Percentiles rank a stretch among this genome's conserved stretches.
These are phyloP conservation scores for Oryzias melastigma DNA, from an alignment of 2,113 vertebrate genomes.

Conservation along the genomic window DNA sequence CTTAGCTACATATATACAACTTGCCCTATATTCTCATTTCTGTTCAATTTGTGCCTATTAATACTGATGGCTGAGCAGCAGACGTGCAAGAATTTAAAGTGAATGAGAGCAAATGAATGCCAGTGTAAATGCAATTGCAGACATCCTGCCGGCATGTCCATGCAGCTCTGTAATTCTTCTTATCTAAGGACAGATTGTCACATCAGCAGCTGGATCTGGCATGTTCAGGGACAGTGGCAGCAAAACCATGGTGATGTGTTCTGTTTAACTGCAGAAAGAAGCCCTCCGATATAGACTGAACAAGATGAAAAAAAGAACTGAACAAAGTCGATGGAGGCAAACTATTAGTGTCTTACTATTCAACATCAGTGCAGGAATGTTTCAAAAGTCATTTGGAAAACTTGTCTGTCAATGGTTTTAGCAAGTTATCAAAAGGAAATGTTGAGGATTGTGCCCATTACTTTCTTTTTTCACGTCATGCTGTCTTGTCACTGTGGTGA, in stretches of 20 bases:
- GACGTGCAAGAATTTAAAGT: slow-evolving; percentile 38
- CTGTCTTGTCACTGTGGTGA: too few species aligned
- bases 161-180: slow-evolving; percentile 3
- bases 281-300: slow-evolving; percentile 28
- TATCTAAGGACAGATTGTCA: slow-evolving; percentile 24
- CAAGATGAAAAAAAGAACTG: slow-evolving; percentile 30
- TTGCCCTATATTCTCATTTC: slow-evolving; percentile 41
- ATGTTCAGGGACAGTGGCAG: slow-evolving; percentile 35
- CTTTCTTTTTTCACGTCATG: too few species aligned
- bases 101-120: slow-evolving; percentile 43
- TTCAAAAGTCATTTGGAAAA: too few species aligned
- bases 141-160: slow-evolving; percentile 5
- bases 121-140: slow-evolving; percentile 43
- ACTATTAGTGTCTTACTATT: too few species aligned
- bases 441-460: too few species aligned
- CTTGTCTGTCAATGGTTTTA: too few species aligned
- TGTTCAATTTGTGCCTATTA: slow-evolving; percentile 50
- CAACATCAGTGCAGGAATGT: too few species aligned
- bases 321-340: neutral
- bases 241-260: slow-evolving; percentile 26
- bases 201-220: slow-evolving; percentile 50
- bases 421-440: too few species aligned
- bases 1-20: slow-evolving; percentile 26
- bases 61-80: slow-evolving; percentile 33
- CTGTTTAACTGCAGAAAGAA: slow-evolving; percentile 28